Evolutionary conservation across 2,888 invertebrate genomes (phyloP).

Genomic region (Ophonus ardosiacus): DNA sequence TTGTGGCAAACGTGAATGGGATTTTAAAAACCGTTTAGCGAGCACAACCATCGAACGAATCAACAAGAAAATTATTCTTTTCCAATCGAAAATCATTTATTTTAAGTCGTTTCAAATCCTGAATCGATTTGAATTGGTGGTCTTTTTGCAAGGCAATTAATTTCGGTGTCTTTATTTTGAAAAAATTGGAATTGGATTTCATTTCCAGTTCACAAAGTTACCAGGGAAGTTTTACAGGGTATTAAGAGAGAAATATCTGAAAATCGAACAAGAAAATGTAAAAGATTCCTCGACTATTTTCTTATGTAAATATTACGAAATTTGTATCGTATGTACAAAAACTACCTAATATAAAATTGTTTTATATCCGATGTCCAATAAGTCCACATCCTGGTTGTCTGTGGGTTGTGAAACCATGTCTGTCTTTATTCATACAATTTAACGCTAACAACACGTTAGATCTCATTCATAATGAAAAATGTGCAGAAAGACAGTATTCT

Average conservation of each 20-base stretch:
- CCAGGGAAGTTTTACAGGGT: neutral
- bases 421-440: too few relatives aligned
- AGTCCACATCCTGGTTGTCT: too few relatives aligned
- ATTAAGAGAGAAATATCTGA: neutral
- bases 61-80: conserved; percentile 7
- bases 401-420: too few relatives aligned
- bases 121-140: neutral
- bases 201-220: neutral
- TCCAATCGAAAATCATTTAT: neutral
- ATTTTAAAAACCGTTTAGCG: conserved; percentile 16
- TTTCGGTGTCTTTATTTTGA: conserved; percentile 7
- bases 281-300: too few relatives aligned
- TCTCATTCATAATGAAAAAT: too few relatives aligned
- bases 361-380: too few relatives aligned
- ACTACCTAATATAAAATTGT: too few relatives aligned
- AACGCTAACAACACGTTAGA: too few relatives aligned
- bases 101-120: conserved; percentile 9
- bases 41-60: neutral
- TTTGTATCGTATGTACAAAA: too few relatives aligned
- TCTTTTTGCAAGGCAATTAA: neutral
- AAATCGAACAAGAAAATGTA: neutral
- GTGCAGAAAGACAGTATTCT: too few relatives aligned
- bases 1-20: conserved; percentile 2
- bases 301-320: too few relatives aligned
- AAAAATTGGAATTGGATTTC: conserved; percentile 28